Evolutionary conservation across 1,140 invertebrate species (phyloP).

Genomic region (Meloidogyne exigua): DNA sequence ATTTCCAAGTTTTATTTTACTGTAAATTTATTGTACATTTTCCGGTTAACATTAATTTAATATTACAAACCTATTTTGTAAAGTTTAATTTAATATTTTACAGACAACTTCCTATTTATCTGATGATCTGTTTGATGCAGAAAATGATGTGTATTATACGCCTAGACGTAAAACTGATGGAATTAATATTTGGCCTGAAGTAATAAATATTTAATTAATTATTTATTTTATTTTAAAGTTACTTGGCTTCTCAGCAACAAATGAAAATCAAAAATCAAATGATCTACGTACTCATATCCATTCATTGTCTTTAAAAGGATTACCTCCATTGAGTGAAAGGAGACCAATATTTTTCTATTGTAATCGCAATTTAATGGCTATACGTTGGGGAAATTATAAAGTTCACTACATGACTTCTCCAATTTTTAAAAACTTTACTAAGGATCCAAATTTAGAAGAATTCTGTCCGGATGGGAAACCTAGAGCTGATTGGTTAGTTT

Average conservation of each 20-base stretch:
- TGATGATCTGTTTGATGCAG: background rate
- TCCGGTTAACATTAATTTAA: background rate
- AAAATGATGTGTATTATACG: background rate
- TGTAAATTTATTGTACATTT: background rate
- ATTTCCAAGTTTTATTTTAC: too few relatives aligned
- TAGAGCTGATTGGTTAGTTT: conserved; percentile 51
- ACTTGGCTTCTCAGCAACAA: conserved; percentile 17
- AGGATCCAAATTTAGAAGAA: conserved; percentile 53
- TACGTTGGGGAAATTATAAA: conserved; percentile 58
- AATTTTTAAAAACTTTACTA: conserved; percentile 57
- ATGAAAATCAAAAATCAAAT: conserved; percentile 7
- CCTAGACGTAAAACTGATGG: conserved; percentile 17
- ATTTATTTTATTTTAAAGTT: background rate
- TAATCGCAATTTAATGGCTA: conserved; percentile 59
- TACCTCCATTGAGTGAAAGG: conserved; percentile 26
- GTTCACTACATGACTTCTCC: conserved; percentile 62
- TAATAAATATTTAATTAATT: background rate
- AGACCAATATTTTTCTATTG: conserved; percentile 63
- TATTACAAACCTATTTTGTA: background rate
- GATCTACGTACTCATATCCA: conserved; percentile 4
- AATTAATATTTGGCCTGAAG: conserved; percentile 26
- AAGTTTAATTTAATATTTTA: background rate
- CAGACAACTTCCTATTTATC: background rate
- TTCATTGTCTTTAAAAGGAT: background rate
- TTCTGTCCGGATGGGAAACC: conserved; percentile 52